phyloP scores from a whole-genome alignment of 53 echinoderm and acorn worm genomes.

The Astropecten irregularis region DNA sequence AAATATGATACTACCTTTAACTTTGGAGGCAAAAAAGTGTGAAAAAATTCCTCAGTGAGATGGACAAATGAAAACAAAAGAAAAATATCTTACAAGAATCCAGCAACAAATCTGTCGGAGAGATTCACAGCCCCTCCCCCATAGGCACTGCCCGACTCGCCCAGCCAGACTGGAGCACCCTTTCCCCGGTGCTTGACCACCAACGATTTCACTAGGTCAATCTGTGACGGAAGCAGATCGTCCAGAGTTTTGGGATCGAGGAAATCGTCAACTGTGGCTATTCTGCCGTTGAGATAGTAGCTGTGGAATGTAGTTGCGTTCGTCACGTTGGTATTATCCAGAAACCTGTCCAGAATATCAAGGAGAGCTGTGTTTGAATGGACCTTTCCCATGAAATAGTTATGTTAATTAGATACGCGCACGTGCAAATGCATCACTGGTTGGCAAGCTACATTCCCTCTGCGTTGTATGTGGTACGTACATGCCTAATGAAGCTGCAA shows the following conservation, averaged over 20 bases:
- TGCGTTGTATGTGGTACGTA: too few species aligned
- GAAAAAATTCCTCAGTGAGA: too few species aligned
- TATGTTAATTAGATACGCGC: too few species aligned
- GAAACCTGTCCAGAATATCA: conserved; percentile 15
- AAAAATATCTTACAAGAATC: conserved; percentile 62
- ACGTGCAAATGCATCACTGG: too few species aligned
- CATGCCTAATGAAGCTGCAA: too few species aligned
- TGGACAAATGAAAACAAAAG: too few species aligned
- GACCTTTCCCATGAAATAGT: too few species aligned
- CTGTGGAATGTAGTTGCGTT: conserved; percentile 54
- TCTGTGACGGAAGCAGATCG: neutral
- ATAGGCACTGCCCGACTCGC: conserved; percentile 28
- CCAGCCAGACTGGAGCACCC: conserved; percentile 25
- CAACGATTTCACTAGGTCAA: neutral
- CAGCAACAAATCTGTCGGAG: conserved; percentile 53
- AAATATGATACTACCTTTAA: too few species aligned
- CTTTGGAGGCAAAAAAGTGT: too few species aligned
- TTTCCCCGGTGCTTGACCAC: neutral
- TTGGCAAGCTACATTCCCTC: too few species aligned
- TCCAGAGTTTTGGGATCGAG: conserved; percentile 23
- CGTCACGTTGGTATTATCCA: conserved; percentile 11
- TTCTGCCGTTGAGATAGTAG: conserved; percentile 40
- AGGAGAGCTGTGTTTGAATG: neutral
- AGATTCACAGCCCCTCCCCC: conserved; percentile 47
- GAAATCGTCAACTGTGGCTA: conserved; percentile 33